Conservation (phyloP, 2,797 vertebrate species). For the Danio aesculapii region DNA sequence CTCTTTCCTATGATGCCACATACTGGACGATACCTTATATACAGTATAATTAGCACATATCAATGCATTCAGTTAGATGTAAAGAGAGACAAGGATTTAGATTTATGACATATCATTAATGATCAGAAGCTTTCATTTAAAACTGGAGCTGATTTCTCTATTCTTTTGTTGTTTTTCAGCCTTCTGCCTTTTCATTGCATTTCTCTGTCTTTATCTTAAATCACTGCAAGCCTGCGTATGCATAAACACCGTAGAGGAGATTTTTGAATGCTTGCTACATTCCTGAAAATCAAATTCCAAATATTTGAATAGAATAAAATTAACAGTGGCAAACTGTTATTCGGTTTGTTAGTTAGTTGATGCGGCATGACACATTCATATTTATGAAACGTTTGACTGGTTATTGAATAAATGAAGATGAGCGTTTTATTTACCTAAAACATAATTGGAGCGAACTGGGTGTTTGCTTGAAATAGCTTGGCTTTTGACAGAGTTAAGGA, state of each 20-base stretch:
- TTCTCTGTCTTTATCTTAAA: background rate
- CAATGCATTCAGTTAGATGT: too few relatives aligned
- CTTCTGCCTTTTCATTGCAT: background rate
- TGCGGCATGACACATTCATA: conserved; percentile 40
- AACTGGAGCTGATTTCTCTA: background rate
- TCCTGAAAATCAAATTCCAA: conserved; percentile 10
- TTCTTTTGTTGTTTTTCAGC: background rate
- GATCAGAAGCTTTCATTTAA: background rate
- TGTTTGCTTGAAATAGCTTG: background rate
- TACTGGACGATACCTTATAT: too few relatives aligned
- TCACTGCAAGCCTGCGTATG: background rate
- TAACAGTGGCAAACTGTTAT: conserved; percentile 27
- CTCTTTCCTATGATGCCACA: too few relatives aligned
- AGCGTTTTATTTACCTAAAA: conserved; percentile 43
- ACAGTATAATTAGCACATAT: too few relatives aligned
- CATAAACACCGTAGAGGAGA: background rate
- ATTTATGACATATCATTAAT: background rate
- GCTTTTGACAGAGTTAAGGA: background rate
- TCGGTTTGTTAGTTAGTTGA: conserved; percentile 46
- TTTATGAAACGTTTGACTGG: conserved; percentile 42
- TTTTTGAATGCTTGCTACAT: conserved; percentile 39
- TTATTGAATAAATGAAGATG: conserved; percentile 41
- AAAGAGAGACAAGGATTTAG: too few relatives aligned
- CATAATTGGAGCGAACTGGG: conserved; percentile 9
- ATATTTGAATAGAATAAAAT: conserved; percentile 19